A percentile compares a stretch with the other conserved stretches of the same genome.
These are phyloP conservation scores for Eurypyga helias DNA, from an alignment of 2,113 vertebrate species.

Conservation along the genomic window DNA sequence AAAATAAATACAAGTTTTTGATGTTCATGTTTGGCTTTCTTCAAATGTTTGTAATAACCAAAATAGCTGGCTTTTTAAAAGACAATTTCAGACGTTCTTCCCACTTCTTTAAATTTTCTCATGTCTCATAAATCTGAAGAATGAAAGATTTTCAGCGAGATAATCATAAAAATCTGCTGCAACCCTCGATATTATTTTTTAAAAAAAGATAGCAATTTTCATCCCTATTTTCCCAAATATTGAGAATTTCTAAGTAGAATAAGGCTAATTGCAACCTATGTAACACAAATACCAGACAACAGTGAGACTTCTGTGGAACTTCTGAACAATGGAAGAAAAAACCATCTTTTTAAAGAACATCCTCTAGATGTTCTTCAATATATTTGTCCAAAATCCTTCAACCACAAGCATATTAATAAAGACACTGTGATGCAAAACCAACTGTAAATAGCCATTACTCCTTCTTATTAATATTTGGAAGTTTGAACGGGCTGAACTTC, in stretches of 20 bases:
- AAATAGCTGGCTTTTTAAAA: neutral
- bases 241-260: neutral
- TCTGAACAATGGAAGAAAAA: neutral
- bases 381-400: neutral
- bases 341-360: neutral
- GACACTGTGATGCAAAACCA: neutral
- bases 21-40: neutral
- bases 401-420: neutral
- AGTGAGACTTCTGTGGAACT: neutral
- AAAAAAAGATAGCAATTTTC: neutral
- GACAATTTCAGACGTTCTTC: neutral
- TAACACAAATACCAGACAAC: neutral
- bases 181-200: neutral
- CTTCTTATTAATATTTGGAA: neutral
- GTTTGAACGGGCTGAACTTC: neutral
- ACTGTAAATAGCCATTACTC: neutral
- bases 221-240: neutral
- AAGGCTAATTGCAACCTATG: neutral
- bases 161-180: neutral
- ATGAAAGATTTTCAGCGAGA: neutral
- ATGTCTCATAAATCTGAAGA: neutral
- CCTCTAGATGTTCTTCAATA: neutral
- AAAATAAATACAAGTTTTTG: neutral
- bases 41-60: neutral
- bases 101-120: neutral